Base-by-base conservation (phyloP, 2,888 invertebrate genomes). In the Drosophila neonasuta region DNA sequence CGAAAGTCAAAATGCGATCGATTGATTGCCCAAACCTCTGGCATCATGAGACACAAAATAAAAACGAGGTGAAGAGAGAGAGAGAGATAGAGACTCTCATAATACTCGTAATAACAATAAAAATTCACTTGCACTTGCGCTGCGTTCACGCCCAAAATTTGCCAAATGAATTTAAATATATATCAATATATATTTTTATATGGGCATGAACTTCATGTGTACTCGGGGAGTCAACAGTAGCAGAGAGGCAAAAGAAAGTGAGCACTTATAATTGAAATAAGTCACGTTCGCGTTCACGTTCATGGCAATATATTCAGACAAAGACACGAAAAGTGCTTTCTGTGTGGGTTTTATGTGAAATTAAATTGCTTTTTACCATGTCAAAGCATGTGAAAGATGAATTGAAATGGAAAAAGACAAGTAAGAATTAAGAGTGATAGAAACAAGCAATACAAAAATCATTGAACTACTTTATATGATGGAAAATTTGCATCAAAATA, bases 261-360 rank as follows among this genome's bases (percentile, higher is more conserved):
- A 49, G 56, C 68, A 56, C 65, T 68, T 48, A 55, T 58, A 82
- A 68, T 67, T 60, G 54, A 68, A 69, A 66, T 52, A 72, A 86
- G 81, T 81, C 81, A 86, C 81, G 86, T 81, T 81, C 81, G 83
- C 81, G 86, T 81, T 83, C 86, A 67, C 29, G 78, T 65, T 68
- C 72, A 76, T 51, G 77, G 48, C 50, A 52, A 46, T 24, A 24
- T 24, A 24, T 24, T 24, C 24, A 57, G 55, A 51, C 55, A 58
- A n/a, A 61, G 57, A 41, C 29, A 71, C 20, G 42, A 36, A 69
- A 49, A 39, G 45, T 36, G 45, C 39, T 60, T 45, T 20, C 32
- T 57, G 24, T 58, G 55, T 61, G 45, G 32, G 13, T 55, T 71
- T 67, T 4, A 52, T 52, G 48, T 56, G 58, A 56, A 66, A 45